phyloP scores from a whole-genome alignment of 2,113 vertebrate species.

The Chaetorhynchus papuensis region DNA sequence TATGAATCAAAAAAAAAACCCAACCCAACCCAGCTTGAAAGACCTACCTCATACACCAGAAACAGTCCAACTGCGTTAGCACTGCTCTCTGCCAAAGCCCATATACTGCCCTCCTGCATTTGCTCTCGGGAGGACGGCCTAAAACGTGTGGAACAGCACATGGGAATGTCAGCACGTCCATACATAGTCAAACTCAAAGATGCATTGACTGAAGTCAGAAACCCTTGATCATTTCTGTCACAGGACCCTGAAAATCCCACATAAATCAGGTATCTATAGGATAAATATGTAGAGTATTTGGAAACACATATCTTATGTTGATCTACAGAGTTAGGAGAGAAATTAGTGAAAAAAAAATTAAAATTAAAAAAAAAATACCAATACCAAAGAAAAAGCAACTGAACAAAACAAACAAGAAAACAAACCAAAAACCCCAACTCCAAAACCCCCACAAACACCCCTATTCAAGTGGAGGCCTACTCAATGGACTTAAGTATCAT shows the following conservation, averaged over 20 bases:
- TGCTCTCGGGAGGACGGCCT: background rate
- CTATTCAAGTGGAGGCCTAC: background rate
- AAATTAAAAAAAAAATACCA: background rate
- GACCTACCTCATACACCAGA: background rate
- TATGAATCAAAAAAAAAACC: background rate
- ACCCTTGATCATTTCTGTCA: background rate
- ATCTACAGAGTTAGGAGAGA: background rate
- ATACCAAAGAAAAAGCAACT: background rate
- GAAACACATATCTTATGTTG: background rate
- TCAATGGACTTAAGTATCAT: background rate
- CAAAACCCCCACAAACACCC: rapidly evolving
- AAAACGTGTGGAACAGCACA: background rate
- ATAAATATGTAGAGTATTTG: background rate
- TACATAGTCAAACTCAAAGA: background rate
- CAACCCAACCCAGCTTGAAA: background rate
- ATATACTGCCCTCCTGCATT: background rate
- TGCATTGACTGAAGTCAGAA: background rate
- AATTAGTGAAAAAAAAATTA: background rate
- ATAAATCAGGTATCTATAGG: background rate
- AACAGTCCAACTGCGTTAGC: background rate
- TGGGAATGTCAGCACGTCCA: background rate
- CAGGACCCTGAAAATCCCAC: background rate
- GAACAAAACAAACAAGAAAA: background rate
- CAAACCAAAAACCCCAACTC: background rate
- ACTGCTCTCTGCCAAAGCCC: background rate